phyloP scores from a whole-genome alignment of 1,140 invertebrate species.

The Mercenaria mercenaria region DNA sequence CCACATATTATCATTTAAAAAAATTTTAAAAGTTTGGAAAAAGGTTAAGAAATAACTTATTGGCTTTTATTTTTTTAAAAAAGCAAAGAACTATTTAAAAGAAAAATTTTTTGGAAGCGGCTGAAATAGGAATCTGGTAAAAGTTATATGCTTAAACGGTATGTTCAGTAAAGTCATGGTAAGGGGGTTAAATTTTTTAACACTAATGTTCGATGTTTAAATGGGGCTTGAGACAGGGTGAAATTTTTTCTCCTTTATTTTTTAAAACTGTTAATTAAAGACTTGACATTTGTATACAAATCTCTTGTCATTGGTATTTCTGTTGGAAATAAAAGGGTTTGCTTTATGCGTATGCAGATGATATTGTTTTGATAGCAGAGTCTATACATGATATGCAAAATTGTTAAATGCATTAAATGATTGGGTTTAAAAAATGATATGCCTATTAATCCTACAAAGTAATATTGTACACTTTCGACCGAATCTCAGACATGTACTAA shows the following conservation, averaged over 20 bases:
- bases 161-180: neutral
- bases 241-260: no score
- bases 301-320: neutral
- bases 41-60: neutral
- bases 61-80: slow-evolving; percentile 10
- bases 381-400: no score
- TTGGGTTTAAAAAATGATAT: no score
- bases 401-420: no score
- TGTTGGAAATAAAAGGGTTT: no score
- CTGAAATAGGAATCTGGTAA: slow-evolving; percentile 9
- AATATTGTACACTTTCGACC: no score
- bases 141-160: neutral
- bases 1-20: neutral
- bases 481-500: no score
- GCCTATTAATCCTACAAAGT: no score
- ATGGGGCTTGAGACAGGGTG: neutral
- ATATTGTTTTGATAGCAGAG: no score
- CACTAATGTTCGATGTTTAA: slow-evolving; percentile 36
- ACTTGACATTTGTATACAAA: neutral
- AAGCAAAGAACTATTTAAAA: neutral
- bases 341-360: no score
- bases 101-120: slow-evolving; percentile 18
- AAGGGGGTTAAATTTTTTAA: neutral
- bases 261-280: no score
- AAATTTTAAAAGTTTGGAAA: neutral